Evolutionary conservation across 2,797 vertebrate genomes (phyloP).

Genomic region (Rhadinocentrus ornatus): DNA sequence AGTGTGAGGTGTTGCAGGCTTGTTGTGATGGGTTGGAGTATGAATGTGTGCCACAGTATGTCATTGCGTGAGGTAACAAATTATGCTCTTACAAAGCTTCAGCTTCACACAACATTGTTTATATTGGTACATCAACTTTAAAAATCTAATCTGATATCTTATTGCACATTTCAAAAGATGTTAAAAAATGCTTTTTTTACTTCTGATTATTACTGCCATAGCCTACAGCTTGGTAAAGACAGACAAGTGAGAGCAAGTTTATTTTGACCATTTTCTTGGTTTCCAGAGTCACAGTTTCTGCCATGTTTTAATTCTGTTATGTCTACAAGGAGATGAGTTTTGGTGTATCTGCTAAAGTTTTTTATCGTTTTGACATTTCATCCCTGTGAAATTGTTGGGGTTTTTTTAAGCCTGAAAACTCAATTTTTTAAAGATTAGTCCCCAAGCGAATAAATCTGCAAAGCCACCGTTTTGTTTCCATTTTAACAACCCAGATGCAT

Average conservation of each 20-base stretch:
- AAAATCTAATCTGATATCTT: no score
- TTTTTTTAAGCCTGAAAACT: not conserved
- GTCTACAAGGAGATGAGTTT: not conserved
- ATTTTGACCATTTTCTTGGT: not conserved
- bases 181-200: not conserved
- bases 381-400: not conserved
- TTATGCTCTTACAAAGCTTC: constrained; percentile 40
- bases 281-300: not conserved
- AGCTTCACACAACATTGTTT: constrained; percentile 16
- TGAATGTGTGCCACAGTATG: constrained; percentile 13
- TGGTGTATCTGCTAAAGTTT: not conserved
- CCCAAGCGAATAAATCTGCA: not conserved
- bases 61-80: constrained; percentile 8
- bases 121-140: no score
- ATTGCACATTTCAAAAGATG: not conserved
- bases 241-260: not conserved
- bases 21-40: not conserved
- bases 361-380: not conserved
- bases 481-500: no score
- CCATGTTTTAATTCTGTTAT: not conserved
- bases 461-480: not conserved
- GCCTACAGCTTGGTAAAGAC: not conserved
- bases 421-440: not conserved
- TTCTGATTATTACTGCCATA: not conserved
- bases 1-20: constrained; percentile 15